These are phyloP conservation scores for Geococcyx californianus DNA, from an alignment of 2,113 vertebrate species.

Conservation along the genomic window DNA sequence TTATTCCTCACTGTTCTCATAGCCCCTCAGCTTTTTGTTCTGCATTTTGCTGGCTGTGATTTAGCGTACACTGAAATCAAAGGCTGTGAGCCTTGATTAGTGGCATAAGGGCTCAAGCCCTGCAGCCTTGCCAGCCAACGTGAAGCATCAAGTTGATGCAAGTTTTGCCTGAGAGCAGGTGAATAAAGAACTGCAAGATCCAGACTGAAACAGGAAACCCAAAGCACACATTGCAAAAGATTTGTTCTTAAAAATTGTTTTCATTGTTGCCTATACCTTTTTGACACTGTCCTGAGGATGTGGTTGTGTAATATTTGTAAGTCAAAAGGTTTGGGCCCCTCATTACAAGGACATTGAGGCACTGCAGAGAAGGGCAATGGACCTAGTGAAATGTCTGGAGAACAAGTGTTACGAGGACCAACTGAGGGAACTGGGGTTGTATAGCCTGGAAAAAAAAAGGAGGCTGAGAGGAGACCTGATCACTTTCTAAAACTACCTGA, in stretches of 20 bases:
- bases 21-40: neutral
- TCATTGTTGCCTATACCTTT: neutral
- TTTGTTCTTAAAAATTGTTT: neutral
- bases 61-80: neutral
- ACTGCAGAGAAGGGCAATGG: too few species aligned
- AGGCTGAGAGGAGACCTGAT: too few species aligned
- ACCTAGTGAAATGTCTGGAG: too few species aligned
- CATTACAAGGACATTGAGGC: too few species aligned
- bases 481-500: too few species aligned
- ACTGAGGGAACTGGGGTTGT: too few species aligned
- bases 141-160: accelerated
- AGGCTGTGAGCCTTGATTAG: neutral
- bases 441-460: too few species aligned
- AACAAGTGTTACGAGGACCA: too few species aligned
- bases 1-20: neutral
- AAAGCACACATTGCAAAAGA: neutral
- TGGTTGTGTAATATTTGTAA: neutral
- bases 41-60: neutral
- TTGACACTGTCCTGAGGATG: neutral
- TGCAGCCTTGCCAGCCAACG: neutral
- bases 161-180: neutral
- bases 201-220: neutral
- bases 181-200: neutral
- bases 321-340: too few species aligned
- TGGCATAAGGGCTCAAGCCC: neutral